These are phyloP conservation scores for Propithecus coquereli DNA, from an alignment of 2,113 vertebrate genomes.

Conservation along the genomic window DNA sequence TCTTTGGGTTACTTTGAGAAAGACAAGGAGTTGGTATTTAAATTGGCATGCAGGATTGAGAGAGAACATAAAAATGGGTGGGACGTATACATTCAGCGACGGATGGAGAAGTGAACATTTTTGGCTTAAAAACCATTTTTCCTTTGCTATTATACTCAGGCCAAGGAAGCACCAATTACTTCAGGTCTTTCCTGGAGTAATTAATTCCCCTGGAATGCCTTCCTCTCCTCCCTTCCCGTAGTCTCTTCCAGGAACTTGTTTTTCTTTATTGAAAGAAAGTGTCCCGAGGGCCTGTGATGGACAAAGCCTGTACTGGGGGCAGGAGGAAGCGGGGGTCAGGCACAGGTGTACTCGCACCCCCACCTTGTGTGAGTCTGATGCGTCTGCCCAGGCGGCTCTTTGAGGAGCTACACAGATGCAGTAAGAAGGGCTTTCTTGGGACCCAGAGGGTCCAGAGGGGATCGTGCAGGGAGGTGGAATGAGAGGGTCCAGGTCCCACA, in stretches of 20 bases:
- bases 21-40: background rate
- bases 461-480: background rate
- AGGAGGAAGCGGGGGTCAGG: background rate
- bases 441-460: background rate
- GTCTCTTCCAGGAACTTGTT: background rate
- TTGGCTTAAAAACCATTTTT: slow-evolving; percentile 61
- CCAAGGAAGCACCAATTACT: slow-evolving; percentile 55
- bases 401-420: background rate
- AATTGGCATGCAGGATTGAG: background rate
- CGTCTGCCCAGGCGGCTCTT: background rate
- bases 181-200: slow-evolving; percentile 51
- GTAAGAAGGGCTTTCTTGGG: background rate
- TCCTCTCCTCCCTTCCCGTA: slow-evolving; percentile 64
- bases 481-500: background rate
- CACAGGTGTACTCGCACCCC: background rate
- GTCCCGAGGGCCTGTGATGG: background rate
- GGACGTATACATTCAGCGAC: background rate
- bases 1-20: background rate
- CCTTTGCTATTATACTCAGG: slow-evolving; percentile 31
- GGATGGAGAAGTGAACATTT: background rate
- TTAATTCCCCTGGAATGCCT: slow-evolving; percentile 58
- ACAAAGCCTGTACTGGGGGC: background rate
- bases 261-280: background rate
- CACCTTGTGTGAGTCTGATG: background rate
- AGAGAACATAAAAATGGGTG: slow-evolving; percentile 4